Conservation (phyloP, 2,888 invertebrate genomes). For the Embidobia sp. region DNA sequence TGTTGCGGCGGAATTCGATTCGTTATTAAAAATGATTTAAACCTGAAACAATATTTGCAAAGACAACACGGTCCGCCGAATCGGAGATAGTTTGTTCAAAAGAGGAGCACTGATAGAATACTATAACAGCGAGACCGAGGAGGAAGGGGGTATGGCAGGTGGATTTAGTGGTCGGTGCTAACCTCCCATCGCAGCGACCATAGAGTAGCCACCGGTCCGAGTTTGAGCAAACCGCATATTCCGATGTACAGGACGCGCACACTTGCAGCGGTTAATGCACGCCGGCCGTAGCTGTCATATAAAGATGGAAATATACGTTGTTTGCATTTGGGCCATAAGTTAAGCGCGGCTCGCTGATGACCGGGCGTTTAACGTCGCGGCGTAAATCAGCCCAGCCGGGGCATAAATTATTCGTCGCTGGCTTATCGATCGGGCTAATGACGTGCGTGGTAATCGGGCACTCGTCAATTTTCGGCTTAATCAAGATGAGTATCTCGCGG, state of each 20-base stretch:
- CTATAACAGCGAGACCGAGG: conserved; percentile 55
- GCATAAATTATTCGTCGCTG: conserved; percentile 39
- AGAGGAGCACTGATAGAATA: conserved; percentile 50
- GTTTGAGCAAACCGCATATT: conserved; percentile 66
- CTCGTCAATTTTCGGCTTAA: conserved; percentile 60
- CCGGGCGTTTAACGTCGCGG: conserved; percentile 45
- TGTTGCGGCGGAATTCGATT: too few relatives aligned
- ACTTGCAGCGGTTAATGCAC: conserved; percentile 42
- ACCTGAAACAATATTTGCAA: background rate
- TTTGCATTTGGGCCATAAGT: conserved; percentile 53
- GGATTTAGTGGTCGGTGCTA: conserved; percentile 79
- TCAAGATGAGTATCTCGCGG: conserved; percentile 53
- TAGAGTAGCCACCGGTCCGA: conserved; percentile 77
- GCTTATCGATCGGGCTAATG: conserved; percentile 45
- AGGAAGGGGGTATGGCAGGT: conserved; percentile 77
- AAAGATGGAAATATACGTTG: conserved; percentile 54
- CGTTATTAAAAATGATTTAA: conserved; percentile 1
- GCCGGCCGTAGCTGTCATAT: conserved; percentile 44
- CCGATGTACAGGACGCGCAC: conserved; percentile 27
- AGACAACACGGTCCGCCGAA: background rate
- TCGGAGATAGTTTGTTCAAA: conserved; percentile 13
- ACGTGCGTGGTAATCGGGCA: conserved; percentile 43
- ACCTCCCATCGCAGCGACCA: conserved; percentile 78
- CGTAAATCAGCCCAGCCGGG: conserved; percentile 30
- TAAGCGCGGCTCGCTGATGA: conserved; percentile 32